Base-by-base conservation (phyloP, 2,888 invertebrate species). In the Agrochola macilenta region DNA sequence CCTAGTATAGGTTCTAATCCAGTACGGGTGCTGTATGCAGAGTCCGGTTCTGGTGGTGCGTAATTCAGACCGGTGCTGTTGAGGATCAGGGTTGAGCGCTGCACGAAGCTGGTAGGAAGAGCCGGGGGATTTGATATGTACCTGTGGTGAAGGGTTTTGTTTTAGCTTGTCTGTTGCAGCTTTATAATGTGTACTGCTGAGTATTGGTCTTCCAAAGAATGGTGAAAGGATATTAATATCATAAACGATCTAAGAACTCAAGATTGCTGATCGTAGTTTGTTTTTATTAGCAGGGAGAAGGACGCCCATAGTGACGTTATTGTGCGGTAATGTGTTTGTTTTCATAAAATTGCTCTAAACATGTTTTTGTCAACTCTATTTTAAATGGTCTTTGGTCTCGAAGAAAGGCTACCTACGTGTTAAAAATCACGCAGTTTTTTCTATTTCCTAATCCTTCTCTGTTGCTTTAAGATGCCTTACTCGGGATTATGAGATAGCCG, bases 51-150 rank as follows among this genome's bases (percentile, higher is more conserved):
- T n/a, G 23, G 35, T 2, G 14, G 49, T 20, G 72, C 69, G 35
- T 60, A 39, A 3, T 30, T 8, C n/a, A 85, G 12, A 1, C 85
- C 86, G 0, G 79, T 69, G 57, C 1, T 83, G 76, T 77, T 78
- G 17, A 85, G 61, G 11, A 78, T 72, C 8, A 83, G 12, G 12
- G 73, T 78, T 8, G 74, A 14, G 7, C 79, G 83, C 20, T 85
- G 86, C 20, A 82, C 49, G 61, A 66, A 85, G 63, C 74, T 83
- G n/a, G 54, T 69, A 14, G 86, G 86, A 30, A 57, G 20, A 12
- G 83, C 83, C 7, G 86, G 58, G 0, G 85, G 85, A 30, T 72
- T 61, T 14, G 85, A 85, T n/a, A 82, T 83, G 46, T 74, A 78
- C 63, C 86, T 86, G 79, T 26, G 30, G 52, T 52, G 1, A 61